Percentiles rank a stretch among this genome's conserved stretches.
Evolutionary conservation across 2,888 invertebrate species (phyloP).

Genomic region (Perdita meconis): DNA sequence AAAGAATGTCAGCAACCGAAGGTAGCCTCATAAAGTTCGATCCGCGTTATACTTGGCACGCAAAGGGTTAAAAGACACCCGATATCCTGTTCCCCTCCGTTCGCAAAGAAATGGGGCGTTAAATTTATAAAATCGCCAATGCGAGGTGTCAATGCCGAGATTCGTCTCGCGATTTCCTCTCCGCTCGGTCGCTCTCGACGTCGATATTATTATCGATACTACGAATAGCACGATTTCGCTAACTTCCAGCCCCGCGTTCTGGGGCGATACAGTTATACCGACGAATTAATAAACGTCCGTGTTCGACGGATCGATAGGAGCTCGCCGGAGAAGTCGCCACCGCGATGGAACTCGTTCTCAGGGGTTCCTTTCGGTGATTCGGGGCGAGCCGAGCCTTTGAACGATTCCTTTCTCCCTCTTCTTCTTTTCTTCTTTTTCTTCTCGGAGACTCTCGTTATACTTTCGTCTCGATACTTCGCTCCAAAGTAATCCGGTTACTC

Average conservation of each 20-base stretch:
- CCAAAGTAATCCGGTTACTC: not conserved
- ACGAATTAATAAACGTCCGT: slow-evolving; percentile 18
- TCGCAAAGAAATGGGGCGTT: too few species aligned
- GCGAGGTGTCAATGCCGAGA: too few species aligned
- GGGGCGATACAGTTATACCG: not conserved
- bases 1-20: too few species aligned
- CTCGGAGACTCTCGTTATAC: not conserved
- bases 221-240: slow-evolving; percentile 8
- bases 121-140: not conserved
- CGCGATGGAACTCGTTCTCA: too few species aligned
- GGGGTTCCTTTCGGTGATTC: too few species aligned
- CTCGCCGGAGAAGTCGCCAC: not conserved
- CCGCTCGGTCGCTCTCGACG: slow-evolving; percentile 7
- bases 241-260: not conserved
- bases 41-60: too few species aligned
- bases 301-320: not conserved
- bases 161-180: slow-evolving; percentile 14
- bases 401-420: not conserved
- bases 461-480: not conserved
- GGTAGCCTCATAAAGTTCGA: too few species aligned
- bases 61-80: not conserved
- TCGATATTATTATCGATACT: slow-evolving; percentile 19
- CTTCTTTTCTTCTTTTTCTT: too few species aligned
- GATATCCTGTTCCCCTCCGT: not conserved
- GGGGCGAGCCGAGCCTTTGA: too few species aligned